Base-by-base conservation (phyloP, 2,888 invertebrate species). In the Lycocerus yunnanus region DNA sequence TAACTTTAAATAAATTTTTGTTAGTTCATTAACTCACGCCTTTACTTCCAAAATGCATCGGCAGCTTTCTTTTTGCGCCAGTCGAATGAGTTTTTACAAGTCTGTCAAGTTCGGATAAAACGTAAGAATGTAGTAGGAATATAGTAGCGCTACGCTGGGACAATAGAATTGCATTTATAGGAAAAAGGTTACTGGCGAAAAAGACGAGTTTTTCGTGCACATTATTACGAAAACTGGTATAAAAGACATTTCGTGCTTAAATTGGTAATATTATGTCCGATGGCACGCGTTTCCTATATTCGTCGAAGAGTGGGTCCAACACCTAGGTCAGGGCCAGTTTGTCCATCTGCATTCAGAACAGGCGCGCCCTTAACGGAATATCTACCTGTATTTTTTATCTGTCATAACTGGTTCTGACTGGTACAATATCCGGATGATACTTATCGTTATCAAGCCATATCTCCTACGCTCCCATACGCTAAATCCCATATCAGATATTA, bases 301-400 rank as follows among this genome's bases (percentile, higher is more conserved):
- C 82, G 80, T 76, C 79, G 77, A 81, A 81, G 82, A 81, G 80
- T 81, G 77, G 78, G 76, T 75, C 75, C 67, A 72, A 69, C 63
- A 78, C 80, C 80, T 82, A 82, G 83, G 83, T 83, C 83, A 83
- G 82, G 83, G 82, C 80, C 78, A 77, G 68, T 80, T 80, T 78
- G 82, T 82, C 81, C 81, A 81, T 81, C 82, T 81, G 81, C 80
- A 83, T 83, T 82, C 80, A 80, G 81, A 82, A 80, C 81, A 82
- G 80, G 79, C 80, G 78, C 80, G 79, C 78, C 81, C 75, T 78
- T 81, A 81, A 82, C 83, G 82, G 80, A 78, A 82, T 79, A 78
- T 74, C 78, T 69, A 75, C 78, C 77, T 72, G 74, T 63, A 60
- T 74, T 70, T 77, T 71, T 68, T 74, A 73, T 70, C 66, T 74